Conservation (phyloP, 2,797 vertebrate genomes). For the Zenarchopterus dispar region DNA sequence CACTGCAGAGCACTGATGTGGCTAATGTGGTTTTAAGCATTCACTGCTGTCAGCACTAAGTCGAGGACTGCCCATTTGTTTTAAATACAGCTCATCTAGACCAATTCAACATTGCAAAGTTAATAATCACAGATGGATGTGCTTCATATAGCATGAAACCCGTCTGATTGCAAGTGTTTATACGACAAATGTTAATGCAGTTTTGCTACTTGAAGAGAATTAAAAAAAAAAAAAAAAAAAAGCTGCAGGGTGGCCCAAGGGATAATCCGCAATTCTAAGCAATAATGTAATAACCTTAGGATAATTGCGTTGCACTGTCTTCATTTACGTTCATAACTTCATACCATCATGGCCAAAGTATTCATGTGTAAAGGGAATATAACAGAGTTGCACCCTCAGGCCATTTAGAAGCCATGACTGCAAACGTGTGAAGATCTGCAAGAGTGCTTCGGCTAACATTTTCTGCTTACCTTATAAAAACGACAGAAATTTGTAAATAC, state of each 20-base stretch:
- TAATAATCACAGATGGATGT: constrained; percentile 67
- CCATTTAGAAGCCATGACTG: constrained; percentile 49
- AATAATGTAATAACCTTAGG: constrained; percentile 31
- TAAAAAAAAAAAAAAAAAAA: constrained; percentile 49
- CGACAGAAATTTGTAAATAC: constrained; percentile 31
- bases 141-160: constrained; percentile 61
- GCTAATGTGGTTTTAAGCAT: constrained; percentile 71
- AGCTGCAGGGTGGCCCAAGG: constrained; percentile 31
- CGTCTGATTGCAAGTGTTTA: constrained; percentile 54
- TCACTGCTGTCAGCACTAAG: constrained; percentile 56
- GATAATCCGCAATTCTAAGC: constrained; percentile 14
- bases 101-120: constrained; percentile 58
- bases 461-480: constrained; percentile 50
- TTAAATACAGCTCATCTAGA: constrained; percentile 56
- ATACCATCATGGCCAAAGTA: constrained; percentile 29
- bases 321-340: constrained; percentile 30
- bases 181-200: constrained; percentile 45
- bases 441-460: constrained; percentile 14
- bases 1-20: constrained; percentile 37
- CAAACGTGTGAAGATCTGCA: constrained; percentile 43
- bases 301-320: constrained; percentile 41
- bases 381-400: constrained; percentile 42
- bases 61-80: constrained; percentile 60
- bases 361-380: constrained; percentile 36
- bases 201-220: constrained; percentile 22